phyloP scores from a whole-genome alignment of 2,113 vertebrate species.

The Polypterus senegalus region DNA sequence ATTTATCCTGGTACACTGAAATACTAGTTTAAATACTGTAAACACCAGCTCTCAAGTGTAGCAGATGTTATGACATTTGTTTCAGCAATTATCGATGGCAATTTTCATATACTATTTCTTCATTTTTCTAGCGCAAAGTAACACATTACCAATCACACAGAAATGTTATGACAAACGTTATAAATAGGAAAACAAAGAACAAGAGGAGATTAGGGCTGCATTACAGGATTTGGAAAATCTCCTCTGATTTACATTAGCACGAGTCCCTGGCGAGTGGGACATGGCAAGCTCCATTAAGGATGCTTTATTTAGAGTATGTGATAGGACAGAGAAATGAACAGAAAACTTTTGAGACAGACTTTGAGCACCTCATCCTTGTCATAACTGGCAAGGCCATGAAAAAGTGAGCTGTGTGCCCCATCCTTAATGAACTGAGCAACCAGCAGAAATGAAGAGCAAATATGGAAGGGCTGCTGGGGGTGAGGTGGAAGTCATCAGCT shows the following conservation, averaged over 20 bases:
- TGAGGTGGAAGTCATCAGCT: too few species aligned
- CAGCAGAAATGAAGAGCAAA: too few species aligned
- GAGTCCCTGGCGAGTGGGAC: too few species aligned
- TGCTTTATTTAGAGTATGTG: too few species aligned
- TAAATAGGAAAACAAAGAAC: conserved; percentile 40
- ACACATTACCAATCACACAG: conserved; percentile 12
- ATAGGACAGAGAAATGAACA: too few species aligned
- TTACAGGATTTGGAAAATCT: conserved; percentile 38
- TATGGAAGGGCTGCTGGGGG: too few species aligned
- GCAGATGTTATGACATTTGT: conserved; percentile 50
- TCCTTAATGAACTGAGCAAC: too few species aligned
- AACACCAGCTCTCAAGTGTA: conserved; percentile 47
- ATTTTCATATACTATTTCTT: conserved; percentile 41
- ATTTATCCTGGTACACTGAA: conserved; percentile 47
- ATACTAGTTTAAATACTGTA: conserved; percentile 44
- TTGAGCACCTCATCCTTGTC: too few species aligned
- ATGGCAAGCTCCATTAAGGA: too few species aligned
- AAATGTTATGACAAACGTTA: conserved; percentile 35
- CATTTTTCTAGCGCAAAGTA: conserved; percentile 17
- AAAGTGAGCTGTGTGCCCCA: too few species aligned
- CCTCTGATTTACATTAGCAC: conserved; percentile 39
- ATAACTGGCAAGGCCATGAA: too few species aligned
- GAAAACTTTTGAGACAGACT: too few species aligned
- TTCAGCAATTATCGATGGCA: conserved; percentile 37
- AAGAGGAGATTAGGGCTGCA: conserved; percentile 42